Evolutionary conservation across 2,797 vertebrate species (phyloP), one percentile per base, ranked within the genome.

Genomic region (Mus caroli): DNA sequence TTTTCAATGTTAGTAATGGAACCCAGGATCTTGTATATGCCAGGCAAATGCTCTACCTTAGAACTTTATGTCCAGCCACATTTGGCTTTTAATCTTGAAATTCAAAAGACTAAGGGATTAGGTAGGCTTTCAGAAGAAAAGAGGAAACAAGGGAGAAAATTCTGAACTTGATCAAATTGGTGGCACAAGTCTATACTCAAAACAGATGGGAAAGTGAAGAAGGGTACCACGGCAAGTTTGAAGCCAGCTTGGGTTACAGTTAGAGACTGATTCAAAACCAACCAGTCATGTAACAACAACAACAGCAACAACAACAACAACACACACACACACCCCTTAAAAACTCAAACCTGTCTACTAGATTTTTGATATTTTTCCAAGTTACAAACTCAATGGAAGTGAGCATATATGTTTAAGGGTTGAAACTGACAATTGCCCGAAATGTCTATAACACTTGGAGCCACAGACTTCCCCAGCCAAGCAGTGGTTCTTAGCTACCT

Each of bases 61-160:
- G 60, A 67, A n/a, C 20, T 85, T n/a, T 56, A 60, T 76, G 28
- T 6, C 71, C 37, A 76, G 11, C 17, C 17, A 46, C 37, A 62
- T 26, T 14, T 69, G 10, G 0, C 13, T 92, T 80, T 93, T 82
- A 20, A 3, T 12, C 86, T 52, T 34, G 46, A 58, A 9, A 87
- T n/a, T 88, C 34, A 86, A 50, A 58, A 14, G 10, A 28, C 46
- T 67, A 67, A 69, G 37, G 37, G 22, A 37, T 62, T 62, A 75
- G 19, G 8, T 58, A 89, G 69, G 67, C 15, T 37, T 88, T 96
- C 28, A 46, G 92, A 82, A 82, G 3, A 80, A 85, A 89, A 88
- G 34, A 88, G 4, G 19, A 62, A 67, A 88, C 14, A 46, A 87
- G 77, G 50, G 4, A 40, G 22, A 19, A 37, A 67, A 43, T 52